These are phyloP conservation scores for Rhynchomys soricoides DNA, from an alignment of 2,113 vertebrate genomes.

Conservation along the genomic window DNA sequence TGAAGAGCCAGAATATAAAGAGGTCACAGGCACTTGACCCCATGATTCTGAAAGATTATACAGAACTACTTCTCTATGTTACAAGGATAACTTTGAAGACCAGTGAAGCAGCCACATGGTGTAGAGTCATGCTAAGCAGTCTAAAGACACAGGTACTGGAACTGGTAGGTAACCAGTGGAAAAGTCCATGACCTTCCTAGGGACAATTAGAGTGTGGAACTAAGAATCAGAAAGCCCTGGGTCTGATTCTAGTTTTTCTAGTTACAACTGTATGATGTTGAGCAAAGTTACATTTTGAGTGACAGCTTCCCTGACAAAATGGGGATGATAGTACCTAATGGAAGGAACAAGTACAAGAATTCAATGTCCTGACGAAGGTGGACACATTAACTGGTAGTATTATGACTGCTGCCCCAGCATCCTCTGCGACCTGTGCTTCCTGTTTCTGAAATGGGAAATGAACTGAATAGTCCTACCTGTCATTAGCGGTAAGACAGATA, in stretches of 20 bases:
- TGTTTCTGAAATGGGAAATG: slow-evolving; percentile 10
- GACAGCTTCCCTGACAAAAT: neutral
- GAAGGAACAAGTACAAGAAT: neutral
- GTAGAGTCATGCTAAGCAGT: neutral
- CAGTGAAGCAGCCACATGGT: neutral
- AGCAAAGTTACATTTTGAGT: neutral
- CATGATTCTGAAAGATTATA: neutral
- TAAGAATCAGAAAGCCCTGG: slow-evolving; percentile 20
- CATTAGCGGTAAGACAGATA: slow-evolving; percentile 3
- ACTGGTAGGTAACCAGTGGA: slow-evolving; percentile 12
- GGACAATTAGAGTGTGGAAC: neutral
- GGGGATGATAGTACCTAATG: neutral
- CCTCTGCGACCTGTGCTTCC: neutral
- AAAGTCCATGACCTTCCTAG: neutral
- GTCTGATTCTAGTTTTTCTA: neutral
- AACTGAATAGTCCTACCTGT: neutral
- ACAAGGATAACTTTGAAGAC: neutral
- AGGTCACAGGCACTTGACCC: neutral
- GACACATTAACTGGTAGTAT: neutral
- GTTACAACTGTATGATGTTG: slow-evolving; percentile 14
- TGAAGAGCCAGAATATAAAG: slow-evolving; percentile 15
- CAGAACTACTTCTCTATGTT: slow-evolving; percentile 2
- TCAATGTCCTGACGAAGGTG: neutral
- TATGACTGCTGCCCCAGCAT: neutral
- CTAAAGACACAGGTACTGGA: neutral